Percentiles rank a stretch among this genome's conserved stretches.
phyloP scores from a whole-genome alignment of 2,113 vertebrate species.

The Scomber scombrus region DNA sequence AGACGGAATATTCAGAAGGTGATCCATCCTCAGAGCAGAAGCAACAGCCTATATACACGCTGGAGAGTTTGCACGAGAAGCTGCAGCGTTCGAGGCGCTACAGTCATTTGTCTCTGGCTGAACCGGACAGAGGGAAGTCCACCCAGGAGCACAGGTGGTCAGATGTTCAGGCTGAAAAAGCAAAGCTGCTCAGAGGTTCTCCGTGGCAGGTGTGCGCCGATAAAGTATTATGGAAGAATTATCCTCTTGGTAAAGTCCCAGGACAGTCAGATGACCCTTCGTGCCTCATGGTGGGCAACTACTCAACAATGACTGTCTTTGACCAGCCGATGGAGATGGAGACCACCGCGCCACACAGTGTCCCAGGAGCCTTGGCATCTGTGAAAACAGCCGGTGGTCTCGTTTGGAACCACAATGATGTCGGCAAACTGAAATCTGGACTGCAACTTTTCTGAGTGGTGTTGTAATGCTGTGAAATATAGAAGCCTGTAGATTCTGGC shows the following conservation, averaged over 20 bases:
- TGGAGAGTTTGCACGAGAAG: constrained; percentile 89
- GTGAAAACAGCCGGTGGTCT: constrained; percentile 65
- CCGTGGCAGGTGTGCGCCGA: constrained; percentile 91
- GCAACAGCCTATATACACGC: constrained; percentile 89
- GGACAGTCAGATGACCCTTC: constrained; percentile 94
- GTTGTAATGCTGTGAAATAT: neutral
- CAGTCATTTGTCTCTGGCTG: constrained; percentile 28
- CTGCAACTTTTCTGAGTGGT: constrained; percentile 81
- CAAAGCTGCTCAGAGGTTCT: constrained; percentile 87
- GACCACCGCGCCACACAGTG: constrained; percentile 55
- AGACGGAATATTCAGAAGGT: constrained; percentile 62
- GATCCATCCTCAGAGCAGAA: constrained; percentile 41
- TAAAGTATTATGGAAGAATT: constrained; percentile 89
- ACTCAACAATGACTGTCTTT: constrained; percentile 89
- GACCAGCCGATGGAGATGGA: constrained; percentile 89
- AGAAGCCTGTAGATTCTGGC: neutral
- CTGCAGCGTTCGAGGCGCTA: constrained; percentile 70
- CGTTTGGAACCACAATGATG: constrained; percentile 80
- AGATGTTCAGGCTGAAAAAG: constrained; percentile 83
- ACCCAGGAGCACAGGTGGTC: constrained; percentile 74
- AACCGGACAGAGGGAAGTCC: constrained; percentile 62
- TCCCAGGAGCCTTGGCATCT: constrained; percentile 5
- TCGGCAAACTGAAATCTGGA: constrained; percentile 82
- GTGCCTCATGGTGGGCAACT: constrained; percentile 89
- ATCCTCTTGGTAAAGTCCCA: constrained; percentile 91